Evolutionary conservation across 2,113 vertebrate genomes (phyloP), one percentile per base, ranked within the genome.

Genomic region (Pyxicephalus adspersus): DNA sequence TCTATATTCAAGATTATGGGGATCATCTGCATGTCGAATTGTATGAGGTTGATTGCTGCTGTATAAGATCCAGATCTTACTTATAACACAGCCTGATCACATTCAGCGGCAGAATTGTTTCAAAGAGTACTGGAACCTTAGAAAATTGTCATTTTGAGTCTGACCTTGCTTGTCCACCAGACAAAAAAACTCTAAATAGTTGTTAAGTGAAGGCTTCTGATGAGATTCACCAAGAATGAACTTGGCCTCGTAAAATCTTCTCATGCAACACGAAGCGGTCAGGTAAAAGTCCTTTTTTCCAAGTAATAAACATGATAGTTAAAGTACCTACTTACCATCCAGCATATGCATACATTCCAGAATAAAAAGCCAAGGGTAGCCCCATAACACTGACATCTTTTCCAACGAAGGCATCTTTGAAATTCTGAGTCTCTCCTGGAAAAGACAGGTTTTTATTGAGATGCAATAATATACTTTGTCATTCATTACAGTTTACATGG

Each of bases 281-380:
- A n/a, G 11, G 22, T 15, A 9, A 19, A 58, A 8, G n/a, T 22
- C 17, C 7, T 45, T 45, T 9, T 45, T 45, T 45, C 9, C 11
- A 45, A 45, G 15, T 45, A 13, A 64, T 64, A 19, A 18, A 64
- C 29, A 19, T 19, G 11, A 22, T 26, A 8, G 38, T 18, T 51
- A 45, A 23, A 6, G 23, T 70, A 28, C 25, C 71, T 74, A 79
- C 97, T 93, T 93, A 99, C 98, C 98, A 99, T 78, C 98, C 98
- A 72, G 97, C 92, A 18, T 99, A 99, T 7, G 98, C 97, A 63
- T 99, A 99, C 97, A 99, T 98, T 89, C 97, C 98, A 34, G 97
- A 96, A 90, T 99, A 99, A 87, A 99, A 99, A 34, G 98, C 98
- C 84, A 99, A 88, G 0, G 97, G 98, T 78, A 99, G 89, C 58